A percentile compares a stretch with the other conserved stretches of the same genome.
Conservation (phyloP, 2,797 vertebrate species). For the Meriones psammophilus region DNA sequence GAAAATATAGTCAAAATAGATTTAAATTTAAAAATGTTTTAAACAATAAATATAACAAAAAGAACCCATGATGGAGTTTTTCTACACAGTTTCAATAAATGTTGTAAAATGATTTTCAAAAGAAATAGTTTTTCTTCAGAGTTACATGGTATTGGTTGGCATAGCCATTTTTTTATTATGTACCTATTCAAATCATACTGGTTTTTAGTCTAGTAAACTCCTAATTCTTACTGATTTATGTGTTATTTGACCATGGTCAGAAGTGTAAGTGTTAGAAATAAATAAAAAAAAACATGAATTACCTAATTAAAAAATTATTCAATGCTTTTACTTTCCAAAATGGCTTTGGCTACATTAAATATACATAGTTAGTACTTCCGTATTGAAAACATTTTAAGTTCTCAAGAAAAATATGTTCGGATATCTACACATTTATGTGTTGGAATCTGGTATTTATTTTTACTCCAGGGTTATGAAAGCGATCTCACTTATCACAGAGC, state of each 20-base stretch:
- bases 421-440: neutral
- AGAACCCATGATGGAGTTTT: no score
- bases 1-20: neutral
- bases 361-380: neutral
- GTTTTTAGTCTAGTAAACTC: neutral
- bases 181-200: neutral
- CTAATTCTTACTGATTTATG: neutral
- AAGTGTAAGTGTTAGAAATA: neutral
- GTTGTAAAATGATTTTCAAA: neutral
- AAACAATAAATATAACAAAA: neutral
- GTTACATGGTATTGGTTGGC: neutral
- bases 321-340: neutral
- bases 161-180: neutral
- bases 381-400: constrained; percentile 13
- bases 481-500: neutral
- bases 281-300: neutral
- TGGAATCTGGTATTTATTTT: neutral
- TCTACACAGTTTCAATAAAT: neutral
- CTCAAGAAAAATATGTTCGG: neutral
- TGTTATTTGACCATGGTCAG: neutral
- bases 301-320: constrained; percentile 32
- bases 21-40: neutral
- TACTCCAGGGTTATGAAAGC: neutral
- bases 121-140: neutral
- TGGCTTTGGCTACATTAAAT: neutral